Evolutionary conservation across 2,797 vertebrate genomes (phyloP), one percentile per base, ranked within the genome.

Genomic region (Amblyopsis hoosieri): DNA sequence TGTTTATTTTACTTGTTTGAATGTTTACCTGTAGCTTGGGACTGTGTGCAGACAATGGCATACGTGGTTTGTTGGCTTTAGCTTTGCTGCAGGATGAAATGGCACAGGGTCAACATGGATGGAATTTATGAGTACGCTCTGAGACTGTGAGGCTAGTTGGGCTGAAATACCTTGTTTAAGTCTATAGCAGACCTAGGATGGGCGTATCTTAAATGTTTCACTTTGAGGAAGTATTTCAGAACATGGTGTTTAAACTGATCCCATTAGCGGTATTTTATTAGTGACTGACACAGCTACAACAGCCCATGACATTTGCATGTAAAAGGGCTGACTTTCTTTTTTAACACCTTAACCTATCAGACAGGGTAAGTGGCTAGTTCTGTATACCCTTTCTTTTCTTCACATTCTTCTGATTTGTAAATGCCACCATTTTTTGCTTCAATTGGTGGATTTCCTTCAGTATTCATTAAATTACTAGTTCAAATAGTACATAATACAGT

Each of bases 71-170:
- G 45, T 17, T 19, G 45, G 45, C 3, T 33, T 46, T 48, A 54
- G 63, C 15, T 57, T 68, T 15, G 42, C 4, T 46, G 9, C 29
- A 56, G 57, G 47, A 54, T 70, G 15, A 19, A 51, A 47, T 69
- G 69, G 69, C 45, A 1, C 0, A n/a, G 52, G 60, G 67, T 60
- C 66, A 75, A 52, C 65, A 7, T 15, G 60, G 58, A 61, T 67
- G 31, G 57, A 67, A 61, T 72, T 52, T 76, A 54, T 63, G 69
- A 74, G 49, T 11, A 59, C 78, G 76, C 51, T 64, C 42, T 63
- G 64, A 67, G 33, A 37, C 33, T 37, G 19, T 19, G 19, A 23
- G 19, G 19, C 33, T 37, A 37, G 33, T 37, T 37, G 1, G 33
- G 33, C 5, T 5, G 5, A 37, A 8, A 37, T 37, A 37, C 8